A percentile compares a stretch with the other conserved stretches of the same genome.
phyloP scores from a whole-genome alignment of 2,888 invertebrate species.

The Epinotia brunnichana region DNA sequence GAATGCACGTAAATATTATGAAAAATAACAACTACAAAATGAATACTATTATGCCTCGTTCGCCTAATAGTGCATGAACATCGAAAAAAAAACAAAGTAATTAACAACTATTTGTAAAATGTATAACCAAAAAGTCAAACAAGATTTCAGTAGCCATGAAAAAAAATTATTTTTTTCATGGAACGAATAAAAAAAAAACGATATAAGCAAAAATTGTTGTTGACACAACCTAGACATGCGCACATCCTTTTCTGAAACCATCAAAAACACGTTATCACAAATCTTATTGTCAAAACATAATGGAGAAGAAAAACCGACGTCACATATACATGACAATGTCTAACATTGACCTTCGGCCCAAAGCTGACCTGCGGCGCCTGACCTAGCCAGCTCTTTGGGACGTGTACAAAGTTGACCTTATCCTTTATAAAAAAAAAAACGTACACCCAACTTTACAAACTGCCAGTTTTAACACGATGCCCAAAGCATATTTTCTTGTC shows the following conservation, averaged over 20 bases:
- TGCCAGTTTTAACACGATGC: constrained; percentile 42
- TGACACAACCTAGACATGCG: not conserved
- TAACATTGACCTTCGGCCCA: constrained; percentile 70
- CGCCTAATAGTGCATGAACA: too few relatives aligned
- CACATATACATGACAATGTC: constrained; percentile 70
- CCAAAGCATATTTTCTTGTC: constrained; percentile 45
- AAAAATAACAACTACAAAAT: too few relatives aligned
- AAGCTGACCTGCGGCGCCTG: constrained; percentile 63
- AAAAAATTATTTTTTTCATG: too few relatives aligned
- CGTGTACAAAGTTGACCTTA: constrained; percentile 67
- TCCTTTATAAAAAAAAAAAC: constrained; percentile 44
- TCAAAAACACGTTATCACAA: constrained; percentile 30
- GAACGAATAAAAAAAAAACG: too few relatives aligned
- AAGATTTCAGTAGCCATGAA: too few relatives aligned
- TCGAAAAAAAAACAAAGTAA: too few relatives aligned
- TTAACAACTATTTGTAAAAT: too few relatives aligned
- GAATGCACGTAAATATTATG: too few relatives aligned
- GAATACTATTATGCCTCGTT: too few relatives aligned
- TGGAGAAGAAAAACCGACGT: constrained; percentile 37
- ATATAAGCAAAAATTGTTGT: not conserved
- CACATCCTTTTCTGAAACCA: constrained; percentile 17
- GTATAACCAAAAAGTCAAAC: too few relatives aligned
- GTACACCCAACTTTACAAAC: constrained; percentile 47
- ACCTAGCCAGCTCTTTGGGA: constrained; percentile 71
- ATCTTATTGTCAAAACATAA: constrained; percentile 40